These are phyloP conservation scores for Cyphomyrus discorhynchus DNA, from an alignment of 2,113 vertebrate species.

Conservation along the genomic window DNA sequence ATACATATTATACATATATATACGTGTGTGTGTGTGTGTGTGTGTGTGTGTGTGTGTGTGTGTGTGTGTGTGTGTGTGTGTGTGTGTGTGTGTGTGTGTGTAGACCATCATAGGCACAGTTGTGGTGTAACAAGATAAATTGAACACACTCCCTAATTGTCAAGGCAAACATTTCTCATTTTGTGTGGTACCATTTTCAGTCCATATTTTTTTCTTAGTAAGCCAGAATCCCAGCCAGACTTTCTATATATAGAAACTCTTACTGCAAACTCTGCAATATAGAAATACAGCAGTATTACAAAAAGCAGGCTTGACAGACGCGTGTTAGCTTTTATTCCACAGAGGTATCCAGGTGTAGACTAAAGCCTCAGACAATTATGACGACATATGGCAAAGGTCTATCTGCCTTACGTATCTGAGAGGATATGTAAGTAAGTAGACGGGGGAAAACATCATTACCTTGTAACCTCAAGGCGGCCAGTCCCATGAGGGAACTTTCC, in stretches of 20 bases:
- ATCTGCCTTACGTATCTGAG: not conserved
- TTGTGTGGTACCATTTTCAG: too few species aligned
- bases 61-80: not conserved
- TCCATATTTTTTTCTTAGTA: not conserved
- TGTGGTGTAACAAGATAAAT: not conserved
- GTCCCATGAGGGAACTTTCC: not conserved
- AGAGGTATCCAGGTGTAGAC: not conserved
- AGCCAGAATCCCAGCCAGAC: not conserved
- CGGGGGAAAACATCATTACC: not conserved
- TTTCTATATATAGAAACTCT: not conserved
- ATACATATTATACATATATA: too few species aligned
- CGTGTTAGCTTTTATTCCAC: not conserved
- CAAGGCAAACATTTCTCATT: not conserved
- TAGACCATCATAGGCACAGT: not conserved
- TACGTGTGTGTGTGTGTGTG: too few species aligned
- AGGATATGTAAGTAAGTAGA: not conserved
- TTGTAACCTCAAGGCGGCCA: not conserved
- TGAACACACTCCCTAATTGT: constrained; percentile 12
- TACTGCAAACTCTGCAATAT: not conserved
- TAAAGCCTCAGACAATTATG: not conserved
- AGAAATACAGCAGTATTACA: not conserved
- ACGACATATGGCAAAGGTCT: not conserved
- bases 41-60: not conserved
- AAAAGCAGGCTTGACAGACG: not conserved
- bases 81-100: not conserved